Evolutionary conservation across 2,888 invertebrate genomes (phyloP), one percentile per base, ranked within the genome.

Genomic region (Dexiosoma caninum): DNA sequence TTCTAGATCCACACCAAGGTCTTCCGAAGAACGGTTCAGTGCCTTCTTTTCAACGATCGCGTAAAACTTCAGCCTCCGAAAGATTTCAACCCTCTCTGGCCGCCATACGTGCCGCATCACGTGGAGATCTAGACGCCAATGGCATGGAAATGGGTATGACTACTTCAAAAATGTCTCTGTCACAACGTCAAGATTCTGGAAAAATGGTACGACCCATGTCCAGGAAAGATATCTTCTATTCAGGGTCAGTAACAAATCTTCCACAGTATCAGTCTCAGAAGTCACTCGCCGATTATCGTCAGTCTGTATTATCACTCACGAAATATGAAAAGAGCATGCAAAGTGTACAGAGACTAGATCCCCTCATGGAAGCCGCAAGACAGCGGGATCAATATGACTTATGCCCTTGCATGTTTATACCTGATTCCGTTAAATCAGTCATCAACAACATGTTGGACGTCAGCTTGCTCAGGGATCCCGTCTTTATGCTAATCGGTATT

Each of bases 191-290:
- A 16, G 90, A 88, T 51, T 85, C 86, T 14, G 87, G 89, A 55
- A 91, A 92, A 76, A 96, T 96, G 92, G 95, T 96, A 14, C 93
- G 97, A 16, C 98, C 98, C 2, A 91, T 98, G 91, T 97, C 97
- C 7, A 93, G 98, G 67, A 97, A 98, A 88, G 99, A 99, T 91
- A 98, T 98, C 87, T 98, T 99, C 92, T 98, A 98, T 91, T 97
- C 97, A 2, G 98, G 99, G 32, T 98, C 98, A 55, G 96, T 99
- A 23, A 92, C 95, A 80, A 96, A 98, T 91, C 92, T 99, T 85
- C 97, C 96, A 0, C 97, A 98, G 90, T 98, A 95, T 91, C 95
- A 96, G 89, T 97, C 96, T 78, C 97, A 97, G 89, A 96, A 96
- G 87, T 96, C 97, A 1, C 92, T 98, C 69, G 94, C 95, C 69